These are phyloP conservation scores for Aleiodes sp. DNA, from an alignment of 1,140 invertebrate genomes.

Conservation along the genomic window DNA sequence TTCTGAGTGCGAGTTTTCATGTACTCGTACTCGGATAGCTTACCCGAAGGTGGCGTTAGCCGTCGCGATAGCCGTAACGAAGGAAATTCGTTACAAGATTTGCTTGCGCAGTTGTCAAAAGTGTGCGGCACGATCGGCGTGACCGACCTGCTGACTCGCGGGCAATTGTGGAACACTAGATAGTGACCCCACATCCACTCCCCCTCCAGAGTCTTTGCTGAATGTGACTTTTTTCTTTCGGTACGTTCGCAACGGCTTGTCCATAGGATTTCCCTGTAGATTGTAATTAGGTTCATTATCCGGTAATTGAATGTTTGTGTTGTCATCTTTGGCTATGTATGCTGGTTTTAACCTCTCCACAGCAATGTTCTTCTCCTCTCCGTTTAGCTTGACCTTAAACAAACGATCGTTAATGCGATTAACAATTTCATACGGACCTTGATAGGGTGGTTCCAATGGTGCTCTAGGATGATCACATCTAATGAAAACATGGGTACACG, in stretches of 20 bases:
- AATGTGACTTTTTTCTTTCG: background rate
- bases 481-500: slow-evolving; percentile 36
- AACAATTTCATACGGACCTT: slow-evolving; percentile 28
- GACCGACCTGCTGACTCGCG: too few relatives aligned
- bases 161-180: too few relatives aligned
- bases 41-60: too few relatives aligned
- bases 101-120: too few relatives aligned
- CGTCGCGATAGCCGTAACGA: too few relatives aligned
- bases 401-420: background rate
- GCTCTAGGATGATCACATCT: slow-evolving; percentile 21
- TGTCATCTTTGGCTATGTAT: slow-evolving; percentile 5
- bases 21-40: background rate
- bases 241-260: background rate
- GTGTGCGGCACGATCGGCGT: too few relatives aligned
- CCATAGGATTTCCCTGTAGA: background rate
- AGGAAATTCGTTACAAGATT: too few relatives aligned
- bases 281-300: background rate
- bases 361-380: slow-evolving; percentile 10
- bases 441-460: slow-evolving; percentile 35
- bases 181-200: slow-evolving; percentile 32
- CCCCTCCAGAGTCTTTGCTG: slow-evolving; percentile 7
- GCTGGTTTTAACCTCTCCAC: slow-evolving; percentile 35
- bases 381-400: background rate
- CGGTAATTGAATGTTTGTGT: background rate
- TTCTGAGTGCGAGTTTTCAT: background rate